A percentile compares a stretch with the other conserved stretches of the same genome.
These are phyloP conservation scores for Pelosia muscerda DNA, from an alignment of 2,888 invertebrate species.

Conservation along the genomic window DNA sequence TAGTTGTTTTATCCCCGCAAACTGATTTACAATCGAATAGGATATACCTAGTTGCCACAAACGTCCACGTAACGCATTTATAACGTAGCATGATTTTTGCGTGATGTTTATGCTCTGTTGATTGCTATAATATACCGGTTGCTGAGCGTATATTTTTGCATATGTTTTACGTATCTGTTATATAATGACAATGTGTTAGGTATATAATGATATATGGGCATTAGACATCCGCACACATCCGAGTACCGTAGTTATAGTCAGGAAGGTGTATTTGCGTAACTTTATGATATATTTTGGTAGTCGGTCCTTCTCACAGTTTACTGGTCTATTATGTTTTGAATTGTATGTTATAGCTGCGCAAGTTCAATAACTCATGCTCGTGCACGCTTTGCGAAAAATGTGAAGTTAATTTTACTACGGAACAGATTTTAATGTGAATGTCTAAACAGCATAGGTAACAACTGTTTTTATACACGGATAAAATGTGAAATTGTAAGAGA, in stretches of 20 bases:
- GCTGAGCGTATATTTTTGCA: constrained; percentile 12
- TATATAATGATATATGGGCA: neutral
- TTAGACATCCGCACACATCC: neutral
- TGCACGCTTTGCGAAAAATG: constrained; percentile 3
- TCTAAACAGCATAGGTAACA: neutral
- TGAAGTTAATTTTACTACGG: neutral
- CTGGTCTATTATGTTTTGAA: neutral
- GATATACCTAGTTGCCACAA: neutral
- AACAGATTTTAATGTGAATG: neutral
- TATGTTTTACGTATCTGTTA: neutral
- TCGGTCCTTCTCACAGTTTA: constrained; percentile 1
- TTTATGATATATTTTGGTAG: neutral
- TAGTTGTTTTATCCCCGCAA: neutral
- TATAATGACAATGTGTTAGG: neutral
- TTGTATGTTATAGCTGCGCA: neutral
- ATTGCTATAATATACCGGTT: constrained; percentile 7
- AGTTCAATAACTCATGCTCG: neutral
- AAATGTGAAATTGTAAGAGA: neutral
- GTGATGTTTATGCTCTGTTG: constrained; percentile 4
- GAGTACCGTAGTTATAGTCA: neutral
- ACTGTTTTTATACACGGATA: neutral
- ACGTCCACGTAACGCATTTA: neutral
- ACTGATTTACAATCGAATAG: constrained; percentile 1
- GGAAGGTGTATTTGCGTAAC: constrained; percentile 1
- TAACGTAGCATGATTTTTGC: neutral